phyloP scores from a whole-genome alignment of 2,797 vertebrate genomes.

The Artibeus jamaicensis region DNA sequence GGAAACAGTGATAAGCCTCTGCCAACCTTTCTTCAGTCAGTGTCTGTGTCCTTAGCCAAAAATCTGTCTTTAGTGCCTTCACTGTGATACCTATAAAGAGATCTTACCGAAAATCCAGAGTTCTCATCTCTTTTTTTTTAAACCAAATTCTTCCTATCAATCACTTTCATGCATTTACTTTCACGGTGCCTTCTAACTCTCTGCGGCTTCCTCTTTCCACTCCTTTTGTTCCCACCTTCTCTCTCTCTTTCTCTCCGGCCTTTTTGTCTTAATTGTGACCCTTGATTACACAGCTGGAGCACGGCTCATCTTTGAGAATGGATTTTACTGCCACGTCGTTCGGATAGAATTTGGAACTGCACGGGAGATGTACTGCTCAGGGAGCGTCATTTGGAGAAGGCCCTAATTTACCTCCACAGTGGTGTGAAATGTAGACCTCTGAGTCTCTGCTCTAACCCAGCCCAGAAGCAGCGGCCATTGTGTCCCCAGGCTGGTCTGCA shows the following conservation, averaged over 20 bases:
- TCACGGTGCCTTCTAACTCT: neutral
- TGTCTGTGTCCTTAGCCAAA: neutral
- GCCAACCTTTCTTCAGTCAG: neutral
- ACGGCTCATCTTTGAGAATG: constrained; percentile 48
- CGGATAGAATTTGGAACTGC: constrained; percentile 68
- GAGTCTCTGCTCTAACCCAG: constrained; percentile 73
- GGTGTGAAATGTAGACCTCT: constrained; percentile 75
- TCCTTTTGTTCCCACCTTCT: neutral
- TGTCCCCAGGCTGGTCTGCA: constrained; percentile 59
- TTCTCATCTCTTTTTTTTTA: neutral
- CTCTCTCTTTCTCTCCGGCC: neutral
- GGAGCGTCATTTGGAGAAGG: constrained; percentile 64
- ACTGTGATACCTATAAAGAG: neutral
- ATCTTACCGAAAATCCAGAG: neutral
- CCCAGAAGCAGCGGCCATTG: constrained; percentile 62
- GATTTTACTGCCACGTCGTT: constrained; percentile 73
- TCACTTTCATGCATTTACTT: neutral
- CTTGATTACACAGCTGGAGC: constrained; percentile 53
- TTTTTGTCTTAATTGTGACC: constrained; percentile 59
- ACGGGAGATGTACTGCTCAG: constrained; percentile 69
- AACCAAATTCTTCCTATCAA: constrained; percentile 19
- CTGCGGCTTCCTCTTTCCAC: neutral
- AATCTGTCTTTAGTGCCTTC: neutral
- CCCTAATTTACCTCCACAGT: constrained; percentile 76
- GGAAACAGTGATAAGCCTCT: neutral